Conservation (phyloP, 1,140 invertebrate genomes). For the Neotoxoptera formosana region DNA sequence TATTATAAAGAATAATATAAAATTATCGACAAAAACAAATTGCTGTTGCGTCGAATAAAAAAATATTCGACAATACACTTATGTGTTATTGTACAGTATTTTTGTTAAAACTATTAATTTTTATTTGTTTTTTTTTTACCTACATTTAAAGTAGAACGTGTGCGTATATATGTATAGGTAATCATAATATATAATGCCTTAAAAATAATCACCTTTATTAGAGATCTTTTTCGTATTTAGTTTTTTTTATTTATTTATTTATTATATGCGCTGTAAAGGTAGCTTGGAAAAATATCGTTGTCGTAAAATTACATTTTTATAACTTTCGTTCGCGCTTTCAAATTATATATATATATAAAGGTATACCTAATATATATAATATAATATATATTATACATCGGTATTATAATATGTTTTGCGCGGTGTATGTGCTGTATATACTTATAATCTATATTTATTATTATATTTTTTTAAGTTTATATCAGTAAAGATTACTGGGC, state of each 20-base stretch:
- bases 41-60: too few relatives aligned
- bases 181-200: background rate
- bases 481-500: too few relatives aligned
- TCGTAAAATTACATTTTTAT: conserved; percentile 27
- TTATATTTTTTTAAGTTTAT: too few relatives aligned
- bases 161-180: background rate
- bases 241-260: conserved; percentile 8
- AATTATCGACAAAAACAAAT: background rate
- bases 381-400: background rate
- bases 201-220: background rate
- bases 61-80: too few relatives aligned
- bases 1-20: background rate
- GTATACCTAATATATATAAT: background rate
- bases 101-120: background rate
- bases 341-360: background rate
- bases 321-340: background rate
- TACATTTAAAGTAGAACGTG: background rate
- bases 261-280: background rate
- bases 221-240: background rate
- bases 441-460: background rate
- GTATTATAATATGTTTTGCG: background rate
- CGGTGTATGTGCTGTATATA: background rate
- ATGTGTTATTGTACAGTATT: background rate
- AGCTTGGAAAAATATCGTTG: background rate
- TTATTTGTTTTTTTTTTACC: background rate